These are phyloP conservation scores for Oreochromis aureus DNA, from an alignment of 2,113 vertebrate species.

Conservation along the genomic window DNA sequence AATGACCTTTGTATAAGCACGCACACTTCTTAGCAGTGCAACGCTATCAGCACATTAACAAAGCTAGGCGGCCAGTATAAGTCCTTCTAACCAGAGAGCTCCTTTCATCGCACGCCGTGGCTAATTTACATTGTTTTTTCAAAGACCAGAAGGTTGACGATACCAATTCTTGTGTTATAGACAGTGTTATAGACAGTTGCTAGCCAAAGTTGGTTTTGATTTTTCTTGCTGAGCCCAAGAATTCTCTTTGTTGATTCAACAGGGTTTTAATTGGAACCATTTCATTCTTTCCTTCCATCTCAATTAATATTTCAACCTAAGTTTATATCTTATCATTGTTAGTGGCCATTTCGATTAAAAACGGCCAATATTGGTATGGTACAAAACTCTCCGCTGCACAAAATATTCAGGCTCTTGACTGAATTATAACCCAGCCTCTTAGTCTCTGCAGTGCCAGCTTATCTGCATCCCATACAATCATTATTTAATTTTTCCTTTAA, in stretches of 20 bases:
- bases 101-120: too few relatives aligned
- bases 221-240: neutral
- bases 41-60: too few relatives aligned
- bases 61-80: too few relatives aligned
- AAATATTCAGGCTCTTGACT: neutral
- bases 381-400: neutral
- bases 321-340: neutral
- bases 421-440: neutral
- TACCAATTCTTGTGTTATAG: too few relatives aligned
- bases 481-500: neutral
- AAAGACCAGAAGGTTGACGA: too few relatives aligned
- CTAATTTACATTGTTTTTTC: too few relatives aligned
- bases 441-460: neutral
- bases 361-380: rapidly evolving
- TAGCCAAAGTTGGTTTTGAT: neutral
- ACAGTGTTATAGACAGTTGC: neutral
- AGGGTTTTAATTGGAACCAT: neutral
- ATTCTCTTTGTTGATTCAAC: neutral
- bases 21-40: neutral
- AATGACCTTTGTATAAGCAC: neutral
- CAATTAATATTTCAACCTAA: neutral
- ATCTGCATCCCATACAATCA: neutral
- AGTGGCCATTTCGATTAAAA: neutral
- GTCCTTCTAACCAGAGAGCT: too few relatives aligned
- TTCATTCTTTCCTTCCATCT: neutral